Evolutionary conservation across 2,888 invertebrate genomes (phyloP), one percentile per base, ranked within the genome.

Genomic region (Cheilosia pagana): DNA sequence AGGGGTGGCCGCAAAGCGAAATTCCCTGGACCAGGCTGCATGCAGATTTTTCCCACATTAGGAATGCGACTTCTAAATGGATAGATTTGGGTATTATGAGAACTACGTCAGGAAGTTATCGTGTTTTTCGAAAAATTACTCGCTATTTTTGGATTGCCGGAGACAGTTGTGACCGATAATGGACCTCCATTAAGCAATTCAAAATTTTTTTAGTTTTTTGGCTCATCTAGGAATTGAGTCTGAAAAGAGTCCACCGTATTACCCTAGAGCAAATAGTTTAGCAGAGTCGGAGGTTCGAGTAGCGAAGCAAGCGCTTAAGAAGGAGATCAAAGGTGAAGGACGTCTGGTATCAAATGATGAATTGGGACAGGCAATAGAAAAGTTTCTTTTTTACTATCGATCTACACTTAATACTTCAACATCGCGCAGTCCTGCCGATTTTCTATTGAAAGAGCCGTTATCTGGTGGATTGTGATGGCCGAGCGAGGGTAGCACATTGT

Each of bases 91-190:
- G 10, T 45, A n/a, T 45, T 8, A 62, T 62, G 60, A 45, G 25
- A 28, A 62, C 45, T 5, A 28, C 28, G 8, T 25, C 45, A 28
- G 45, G 35, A 39, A 12, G 35, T 39, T 12, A 39, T 39, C 12
- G 1, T 12, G 2, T 39, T 3, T 39, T 39, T 39, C 1, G 35
- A 39, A 39, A 39, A 12, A 39, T 12, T 10, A 39, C 8, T 39
- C 35, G 35, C 35, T 12, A 39, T 39, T 39, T 39, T 39, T 39
- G 35, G 23, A 14, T 21, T 50, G 48, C 62, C 62, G 14, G 31
- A 62, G 28, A 48, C 19, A 19, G 31, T 48, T n/a, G 25, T 62
- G 7, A 62, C 62, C 28, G 62, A 62, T 31, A 62, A 48, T 48
- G 48, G 62, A 7, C 25, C 59, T 1, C 43, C 59, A 43, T 41